These are phyloP conservation scores for Meiosimyza decipiens DNA, from an alignment of 2,888 invertebrate species.

Conservation along the genomic window DNA sequence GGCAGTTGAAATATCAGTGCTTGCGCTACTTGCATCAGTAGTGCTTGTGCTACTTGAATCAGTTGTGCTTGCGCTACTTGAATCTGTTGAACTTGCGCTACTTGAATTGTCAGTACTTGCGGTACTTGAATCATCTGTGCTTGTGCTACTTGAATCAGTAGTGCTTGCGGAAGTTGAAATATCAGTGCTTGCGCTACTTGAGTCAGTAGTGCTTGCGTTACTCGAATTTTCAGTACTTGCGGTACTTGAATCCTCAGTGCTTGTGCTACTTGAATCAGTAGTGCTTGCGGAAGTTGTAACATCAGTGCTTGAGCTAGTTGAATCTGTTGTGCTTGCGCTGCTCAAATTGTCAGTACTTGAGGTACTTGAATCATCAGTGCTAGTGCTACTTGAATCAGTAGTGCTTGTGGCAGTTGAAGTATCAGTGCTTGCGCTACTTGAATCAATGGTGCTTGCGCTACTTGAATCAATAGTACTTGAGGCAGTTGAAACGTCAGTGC, in stretches of 20 bases:
- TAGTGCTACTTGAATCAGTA: background rate
- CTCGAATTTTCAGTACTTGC: background rate
- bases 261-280: background rate
- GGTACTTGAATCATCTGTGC: background rate
- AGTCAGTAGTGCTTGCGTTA: background rate
- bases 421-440: background rate
- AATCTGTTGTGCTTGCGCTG: too few relatives aligned
- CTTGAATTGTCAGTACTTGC: background rate
- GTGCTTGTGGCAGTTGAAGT: background rate
- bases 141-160: background rate
- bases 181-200: too few relatives aligned
- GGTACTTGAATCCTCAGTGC: background rate
- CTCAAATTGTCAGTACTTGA: background rate
- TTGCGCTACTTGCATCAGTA: too few relatives aligned
- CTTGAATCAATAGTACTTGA: background rate
- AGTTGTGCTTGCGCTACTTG: background rate
- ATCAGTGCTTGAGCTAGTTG: background rate
- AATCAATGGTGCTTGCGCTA: background rate
- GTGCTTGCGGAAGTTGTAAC: background rate
- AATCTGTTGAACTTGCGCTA: too few relatives aligned
- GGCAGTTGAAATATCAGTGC: background rate
- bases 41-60: background rate
- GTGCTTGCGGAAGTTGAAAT: background rate
- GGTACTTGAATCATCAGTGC: background rate
- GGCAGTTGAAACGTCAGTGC: background rate